Base-by-base conservation (phyloP, 2,888 invertebrate genomes). In the Dysmachus trigonus region DNA sequence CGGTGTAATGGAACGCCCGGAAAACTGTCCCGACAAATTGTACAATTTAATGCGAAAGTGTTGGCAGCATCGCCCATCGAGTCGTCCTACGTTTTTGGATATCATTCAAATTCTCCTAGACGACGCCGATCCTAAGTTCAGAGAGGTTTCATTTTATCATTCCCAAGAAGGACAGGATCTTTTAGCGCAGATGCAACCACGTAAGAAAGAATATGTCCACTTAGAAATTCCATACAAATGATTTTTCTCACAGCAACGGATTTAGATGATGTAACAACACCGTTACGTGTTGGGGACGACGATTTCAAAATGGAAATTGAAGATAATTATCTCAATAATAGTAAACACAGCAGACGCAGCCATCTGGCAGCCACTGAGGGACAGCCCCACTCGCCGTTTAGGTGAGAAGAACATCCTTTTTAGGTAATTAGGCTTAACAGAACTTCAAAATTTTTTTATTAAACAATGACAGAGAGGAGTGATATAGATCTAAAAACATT, bases 1-100 rank as follows among this genome's bases (percentile, higher is more conserved):
- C 83, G 96, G 97, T 85, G 96, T 97, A 74, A 98, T 99, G 98
- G 97, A 98, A 91, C 95, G 96, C 87, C 99, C 99, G 0, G 97
- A 97, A 92, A 97, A 98, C 92, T 99, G 99, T 92, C 98, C 99
- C 1, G 97, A 97, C 90, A 95, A 96, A 89, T 93, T 99, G 91
- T 98, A 97, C 92, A 94, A 95, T 88, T 93, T 99, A 88, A 99
- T 99, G 99, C 94, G 95, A 88, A 94, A 94, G 88, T 99, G 98
- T 92, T 99, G 99, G 99, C 94, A 95, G 89, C 96, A 96, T 92
- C 95, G 96, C 89, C 95, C 97, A 0, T 93, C 93, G 47, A 93
- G 94, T 83, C 94, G 99, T 86, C 99, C 99, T 33, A 94, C 95
- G 86, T 99, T 99, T 93, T 93, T 97, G 89, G 95, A 95, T 88